phyloP scores from a whole-genome alignment of 2,797 vertebrate genomes.

The Ctenopoma multispine region DNA sequence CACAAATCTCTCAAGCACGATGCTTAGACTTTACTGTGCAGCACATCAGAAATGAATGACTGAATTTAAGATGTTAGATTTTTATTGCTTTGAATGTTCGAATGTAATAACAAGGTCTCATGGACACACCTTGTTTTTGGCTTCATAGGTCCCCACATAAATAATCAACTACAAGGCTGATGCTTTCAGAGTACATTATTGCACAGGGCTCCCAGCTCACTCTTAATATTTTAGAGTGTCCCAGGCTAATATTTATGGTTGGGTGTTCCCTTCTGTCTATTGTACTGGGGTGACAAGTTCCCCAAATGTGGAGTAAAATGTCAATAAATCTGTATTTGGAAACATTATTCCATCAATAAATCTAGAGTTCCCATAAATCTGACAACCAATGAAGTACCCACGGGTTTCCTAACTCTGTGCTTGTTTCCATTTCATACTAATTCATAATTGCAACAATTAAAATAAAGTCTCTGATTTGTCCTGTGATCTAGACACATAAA shows the following conservation, averaged over 20 bases:
- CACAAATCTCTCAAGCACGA: constrained; percentile 74
- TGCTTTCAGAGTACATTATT: constrained; percentile 80
- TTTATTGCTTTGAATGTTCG: constrained; percentile 78
- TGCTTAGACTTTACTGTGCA: constrained; percentile 61
- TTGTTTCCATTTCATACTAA: constrained; percentile 75
- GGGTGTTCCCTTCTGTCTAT: constrained; percentile 84
- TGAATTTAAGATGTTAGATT: constrained; percentile 75
- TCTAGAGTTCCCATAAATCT: constrained; percentile 72
- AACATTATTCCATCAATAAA: constrained; percentile 76
- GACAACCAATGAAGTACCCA: constrained; percentile 57
- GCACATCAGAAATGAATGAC: constrained; percentile 77
- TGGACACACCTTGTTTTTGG: constrained; percentile 86
- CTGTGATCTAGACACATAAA: constrained; percentile 60
- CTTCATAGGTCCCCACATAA: constrained; percentile 79
- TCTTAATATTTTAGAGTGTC: constrained; percentile 81
- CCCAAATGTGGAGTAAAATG: constrained; percentile 74
- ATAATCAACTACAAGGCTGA: constrained; percentile 81
- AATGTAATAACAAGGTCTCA: constrained; percentile 80
- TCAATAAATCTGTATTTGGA: constrained; percentile 82
- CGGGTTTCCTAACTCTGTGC: constrained; percentile 63
- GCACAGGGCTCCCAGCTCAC: constrained; percentile 77
- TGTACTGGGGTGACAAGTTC: constrained; percentile 81
- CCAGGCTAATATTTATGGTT: constrained; percentile 79
- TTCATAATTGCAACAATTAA: constrained; percentile 74
- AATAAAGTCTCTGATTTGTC: constrained; percentile 64